Percentiles rank a stretch among this genome's conserved stretches.
These are phyloP conservation scores for Oceanites oceanicus DNA, from an alignment of 2,113 vertebrate species.

Conservation along the genomic window DNA sequence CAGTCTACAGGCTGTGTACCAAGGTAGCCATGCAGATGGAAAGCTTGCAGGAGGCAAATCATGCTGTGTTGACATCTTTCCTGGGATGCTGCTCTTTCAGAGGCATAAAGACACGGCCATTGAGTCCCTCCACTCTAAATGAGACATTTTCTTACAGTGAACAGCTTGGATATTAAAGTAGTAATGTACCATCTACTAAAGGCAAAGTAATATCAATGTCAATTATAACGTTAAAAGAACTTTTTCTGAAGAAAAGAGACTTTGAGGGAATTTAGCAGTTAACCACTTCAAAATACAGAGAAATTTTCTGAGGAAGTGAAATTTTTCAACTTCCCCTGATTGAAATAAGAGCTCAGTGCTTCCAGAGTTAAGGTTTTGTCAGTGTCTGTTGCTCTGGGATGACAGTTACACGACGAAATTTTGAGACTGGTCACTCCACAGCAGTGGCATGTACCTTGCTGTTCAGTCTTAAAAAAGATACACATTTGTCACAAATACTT, in stretches of 20 bases:
- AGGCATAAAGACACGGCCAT: not conserved
- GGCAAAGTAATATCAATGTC: not conserved
- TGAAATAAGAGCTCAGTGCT: not conserved
- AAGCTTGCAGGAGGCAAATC: not conserved
- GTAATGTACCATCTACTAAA: not conserved
- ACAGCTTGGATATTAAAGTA: slow-evolving; percentile 9
- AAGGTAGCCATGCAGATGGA: not conserved
- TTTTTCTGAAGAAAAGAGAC: not conserved
- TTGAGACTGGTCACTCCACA: not conserved
- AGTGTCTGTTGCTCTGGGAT: not conserved
- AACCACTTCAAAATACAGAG: not conserved
- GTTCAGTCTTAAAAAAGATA: not conserved
- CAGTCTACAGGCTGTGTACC: not conserved
- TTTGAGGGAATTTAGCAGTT: not conserved
- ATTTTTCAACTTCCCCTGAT: not conserved
- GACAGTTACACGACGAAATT: not conserved
- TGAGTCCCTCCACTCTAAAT: not conserved
- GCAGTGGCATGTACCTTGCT: not conserved
- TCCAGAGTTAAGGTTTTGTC: not conserved
- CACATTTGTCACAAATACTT: not conserved
- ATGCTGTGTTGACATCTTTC: not conserved
- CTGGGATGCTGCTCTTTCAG: not conserved
- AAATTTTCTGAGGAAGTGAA: not conserved
- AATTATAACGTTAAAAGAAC: not conserved
- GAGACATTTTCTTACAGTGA: not conserved